Evolutionary conservation across 2,888 invertebrate genomes (phyloP), one percentile per base, ranked within the genome.

Genomic region (Copidosoma aretas): DNA sequence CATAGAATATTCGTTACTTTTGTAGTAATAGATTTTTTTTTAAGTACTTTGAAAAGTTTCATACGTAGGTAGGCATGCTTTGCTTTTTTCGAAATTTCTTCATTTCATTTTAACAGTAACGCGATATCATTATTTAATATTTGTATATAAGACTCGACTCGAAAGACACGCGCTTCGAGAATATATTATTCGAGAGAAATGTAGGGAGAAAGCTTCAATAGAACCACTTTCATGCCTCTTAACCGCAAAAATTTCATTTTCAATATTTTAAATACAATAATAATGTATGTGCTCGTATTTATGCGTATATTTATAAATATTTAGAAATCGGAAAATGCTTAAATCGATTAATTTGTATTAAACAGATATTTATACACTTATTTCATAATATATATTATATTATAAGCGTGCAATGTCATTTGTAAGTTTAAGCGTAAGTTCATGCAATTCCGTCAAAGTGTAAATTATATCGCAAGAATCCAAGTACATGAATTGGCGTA

Each of bases 21-120:
- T 59, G 8, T 32, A 3, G 32, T 8, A 32, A 32, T 32, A 32
- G 53, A 62, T 53, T 32, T 53, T 51, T 21, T 54, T 60, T 39
- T 68, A 64, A 60, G 64, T 68, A 68, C 63, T 68, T 60, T 60
- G 52, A 68, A 17, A 17, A 63, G 25, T 49, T 54, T 41, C 12
- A 46, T 14, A 64, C 24, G 21, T 63, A 63, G 39, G 54, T 3
- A 46, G 17, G 17, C 43, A 46, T 64, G 60, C 60, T 51, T 58
- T 19, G 25, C 49, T 10, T 32, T 4, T 22, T 1, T 54, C 58
- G 49, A 1, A 32, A 32, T 32, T 32, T 32, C 12, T 46, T 17
- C 15, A 8, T 60, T 51, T 22, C 24, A n/a, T 64, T 49, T 24
- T 52, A 22, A 69, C 24, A 64, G 43, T 39, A 49, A n/a, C 22